phyloP scores from a whole-genome alignment of 2,113 vertebrate genomes.

The Rynchops niger region DNA sequence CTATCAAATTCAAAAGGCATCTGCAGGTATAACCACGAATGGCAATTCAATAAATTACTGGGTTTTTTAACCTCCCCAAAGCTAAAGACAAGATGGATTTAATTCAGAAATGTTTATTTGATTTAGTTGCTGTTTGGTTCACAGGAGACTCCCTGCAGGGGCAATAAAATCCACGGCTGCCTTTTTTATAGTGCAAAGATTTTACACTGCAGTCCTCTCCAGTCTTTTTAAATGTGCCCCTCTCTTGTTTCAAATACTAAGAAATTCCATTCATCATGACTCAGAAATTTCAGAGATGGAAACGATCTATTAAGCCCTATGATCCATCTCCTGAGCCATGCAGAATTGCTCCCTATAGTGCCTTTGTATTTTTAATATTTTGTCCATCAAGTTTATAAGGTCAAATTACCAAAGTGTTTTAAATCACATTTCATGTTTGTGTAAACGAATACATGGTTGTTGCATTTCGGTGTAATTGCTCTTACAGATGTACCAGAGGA shows the following conservation, averaged over 20 bases:
- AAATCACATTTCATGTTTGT: background rate
- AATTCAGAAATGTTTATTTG: conserved; percentile 63
- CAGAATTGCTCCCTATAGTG: background rate
- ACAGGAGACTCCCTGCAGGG: conserved; percentile 28
- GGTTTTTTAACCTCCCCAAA: background rate
- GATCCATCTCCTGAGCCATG: background rate
- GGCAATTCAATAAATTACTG: conserved; percentile 1
- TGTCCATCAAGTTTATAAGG: conserved; percentile 5
- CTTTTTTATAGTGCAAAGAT: conserved; percentile 53
- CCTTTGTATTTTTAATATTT: background rate
- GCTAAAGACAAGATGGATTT: conserved; percentile 49
- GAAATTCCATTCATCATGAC: conserved; percentile 56
- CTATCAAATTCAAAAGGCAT: conserved; percentile 46
- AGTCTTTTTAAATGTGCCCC: conserved; percentile 26
- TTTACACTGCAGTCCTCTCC: conserved; percentile 31
- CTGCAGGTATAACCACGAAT: conserved; percentile 35
- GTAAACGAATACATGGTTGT: background rate
- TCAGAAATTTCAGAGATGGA: conserved; percentile 52
- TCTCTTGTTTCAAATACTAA: conserved; percentile 51
- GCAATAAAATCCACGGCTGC: conserved; percentile 53
- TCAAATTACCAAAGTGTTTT: background rate
- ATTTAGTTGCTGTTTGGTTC: conserved; percentile 58
- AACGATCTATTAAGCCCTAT: conserved; percentile 22
- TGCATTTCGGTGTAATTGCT: background rate
- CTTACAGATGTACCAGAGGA: background rate